Evolutionary conservation across 1,140 invertebrate species (phyloP).

Genomic region (Dolichoris vasculosae): DNA sequence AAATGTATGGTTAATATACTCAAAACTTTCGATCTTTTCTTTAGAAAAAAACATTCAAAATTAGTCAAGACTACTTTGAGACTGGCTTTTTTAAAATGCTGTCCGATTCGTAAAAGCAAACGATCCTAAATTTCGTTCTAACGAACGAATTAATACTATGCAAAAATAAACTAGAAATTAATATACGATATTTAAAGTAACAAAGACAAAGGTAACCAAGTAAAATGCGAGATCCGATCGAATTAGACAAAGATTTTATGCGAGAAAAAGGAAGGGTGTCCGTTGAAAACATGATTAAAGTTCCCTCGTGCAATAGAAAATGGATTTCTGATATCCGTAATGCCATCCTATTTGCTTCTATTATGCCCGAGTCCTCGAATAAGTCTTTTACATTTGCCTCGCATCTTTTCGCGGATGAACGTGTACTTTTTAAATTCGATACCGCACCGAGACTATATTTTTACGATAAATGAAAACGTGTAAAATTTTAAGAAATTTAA

Average conservation of each 20-base stretch:
- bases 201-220: constrained; percentile 3
- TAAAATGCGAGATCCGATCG: not conserved
- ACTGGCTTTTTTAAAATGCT: too few species aligned
- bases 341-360: constrained; percentile 70
- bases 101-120: too few species aligned
- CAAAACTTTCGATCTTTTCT: too few species aligned
- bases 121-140: too few species aligned
- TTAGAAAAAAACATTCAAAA: too few species aligned
- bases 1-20: too few species aligned
- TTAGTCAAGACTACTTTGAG: too few species aligned
- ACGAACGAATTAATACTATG: too few species aligned
- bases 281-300: constrained; percentile 68
- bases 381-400: constrained; percentile 52
- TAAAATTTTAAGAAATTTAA: not conserved
- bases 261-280: constrained; percentile 48
- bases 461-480: not conserved
- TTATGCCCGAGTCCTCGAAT: constrained; percentile 66
- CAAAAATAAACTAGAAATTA: too few species aligned
- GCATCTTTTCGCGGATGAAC: not conserved
- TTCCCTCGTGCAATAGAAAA: constrained; percentile 65
- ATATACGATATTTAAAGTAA: not conserved
- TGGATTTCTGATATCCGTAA: constrained; percentile 70
- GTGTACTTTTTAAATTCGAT: not conserved
- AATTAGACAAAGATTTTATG: constrained; percentile 33
- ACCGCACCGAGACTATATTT: not conserved